A percentile compares a stretch with the other conserved stretches of the same genome.
phyloP scores from a whole-genome alignment of 1,140 invertebrate genomes.

The Rhizoglyphus robini region DNA sequence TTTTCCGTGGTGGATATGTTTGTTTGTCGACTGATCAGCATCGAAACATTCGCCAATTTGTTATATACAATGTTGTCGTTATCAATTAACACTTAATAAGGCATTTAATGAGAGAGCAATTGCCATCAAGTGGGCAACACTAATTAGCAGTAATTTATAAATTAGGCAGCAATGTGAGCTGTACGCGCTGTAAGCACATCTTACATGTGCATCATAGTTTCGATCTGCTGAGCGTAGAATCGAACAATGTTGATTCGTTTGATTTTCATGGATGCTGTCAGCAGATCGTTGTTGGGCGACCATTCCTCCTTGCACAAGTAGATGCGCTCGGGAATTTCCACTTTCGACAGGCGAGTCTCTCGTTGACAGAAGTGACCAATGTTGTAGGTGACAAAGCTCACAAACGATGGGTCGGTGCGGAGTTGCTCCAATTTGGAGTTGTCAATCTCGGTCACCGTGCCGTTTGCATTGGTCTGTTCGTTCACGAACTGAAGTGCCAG shows the following conservation, averaged over 20 bases:
- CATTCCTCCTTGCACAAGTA: conserved; percentile 34
- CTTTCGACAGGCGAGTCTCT: conserved; percentile 15
- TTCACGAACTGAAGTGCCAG: conserved; percentile 38
- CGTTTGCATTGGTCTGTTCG: neutral
- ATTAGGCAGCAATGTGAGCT: too few relatives aligned
- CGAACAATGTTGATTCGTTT: conserved; percentile 20
- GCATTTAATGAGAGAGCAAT: too few relatives aligned
- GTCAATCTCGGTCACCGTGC: neutral
- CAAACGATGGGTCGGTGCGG: neutral
- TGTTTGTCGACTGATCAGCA: too few relatives aligned
- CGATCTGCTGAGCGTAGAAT: conserved; percentile 7
- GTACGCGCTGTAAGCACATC: too few relatives aligned
- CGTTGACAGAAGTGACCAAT: neutral
- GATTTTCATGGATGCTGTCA: conserved; percentile 39
- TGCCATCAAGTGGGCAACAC: too few relatives aligned
- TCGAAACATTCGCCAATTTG: too few relatives aligned
- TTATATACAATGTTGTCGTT: too few relatives aligned
- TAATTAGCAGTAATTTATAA: too few relatives aligned
- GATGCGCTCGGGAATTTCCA: conserved; percentile 37
- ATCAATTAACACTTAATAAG: too few relatives aligned
- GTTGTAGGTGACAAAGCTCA: neutral
- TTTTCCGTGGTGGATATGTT: too few relatives aligned
- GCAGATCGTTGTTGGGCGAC: conserved; percentile 39
- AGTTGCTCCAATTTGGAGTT: neutral
- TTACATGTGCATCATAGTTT: neutral